Base-by-base conservation (phyloP, 2,113 vertebrate genomes). In the Tragelaphus imberbis region DNA sequence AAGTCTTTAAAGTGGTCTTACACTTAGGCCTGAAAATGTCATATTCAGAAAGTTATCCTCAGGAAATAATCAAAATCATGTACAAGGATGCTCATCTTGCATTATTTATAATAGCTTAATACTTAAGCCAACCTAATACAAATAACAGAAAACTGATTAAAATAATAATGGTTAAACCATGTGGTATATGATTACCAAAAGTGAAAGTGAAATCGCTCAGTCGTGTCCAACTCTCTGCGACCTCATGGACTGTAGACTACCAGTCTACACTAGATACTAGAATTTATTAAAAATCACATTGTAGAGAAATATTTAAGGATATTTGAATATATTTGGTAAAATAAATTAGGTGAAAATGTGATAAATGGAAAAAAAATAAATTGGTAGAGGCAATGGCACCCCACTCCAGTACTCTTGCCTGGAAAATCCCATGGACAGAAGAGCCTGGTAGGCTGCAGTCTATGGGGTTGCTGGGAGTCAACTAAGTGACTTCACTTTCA, bases 81-180 rank as follows among this genome's bases (percentile, higher is more conserved):
- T 81, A 25, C 53, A 91, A 92, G 88, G 25, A 88, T 88, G 4
- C 47, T 55, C 47, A 82, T 15, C 23, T 58, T 21, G 53, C 11
- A 89, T 93, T 53, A 95, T 75, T 77, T 80, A 80, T n/a, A 47
- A 92, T 27, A 90, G 51, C 25, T 84, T 28, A 90, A 79, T 59
- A 75, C 68, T 0, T 40, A 19, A 58, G 30, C 23, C 47, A 65
- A 91, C 6, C 25, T 97, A 71, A 85, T 36, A 63, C 25, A 63
- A 84, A 40, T 49, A 91, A 92, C 2, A 28, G 6, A 21, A 91
- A 79, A 49, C 40, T 49, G 36, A 82, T 30, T 95, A 59, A 75
- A 90, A 90, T 71, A 96, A 28, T 49, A 90, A 36, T 87, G 55
- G 36, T 82, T 86, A 93, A 51, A 51, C 19, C 17, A 84, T 15